A percentile compares a stretch with the other conserved stretches of the same genome.
Evolutionary conservation across 2,888 invertebrate genomes (phyloP).

Genomic region (Synergus umbraculus): DNA sequence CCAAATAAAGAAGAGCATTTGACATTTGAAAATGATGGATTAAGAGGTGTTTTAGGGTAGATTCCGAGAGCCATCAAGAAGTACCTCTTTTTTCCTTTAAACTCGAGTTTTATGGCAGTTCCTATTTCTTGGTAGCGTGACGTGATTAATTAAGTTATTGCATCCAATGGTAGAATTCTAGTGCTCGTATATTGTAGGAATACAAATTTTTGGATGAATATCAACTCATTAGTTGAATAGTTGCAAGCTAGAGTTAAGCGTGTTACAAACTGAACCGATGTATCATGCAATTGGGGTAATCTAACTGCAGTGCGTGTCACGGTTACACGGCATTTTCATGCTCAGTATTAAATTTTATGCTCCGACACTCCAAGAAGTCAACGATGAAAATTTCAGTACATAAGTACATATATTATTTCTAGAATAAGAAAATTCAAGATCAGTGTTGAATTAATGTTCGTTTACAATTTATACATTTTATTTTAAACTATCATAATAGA

Average conservation of each 20-base stretch:
- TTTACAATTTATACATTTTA: not conserved
- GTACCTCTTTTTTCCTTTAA: not conserved
- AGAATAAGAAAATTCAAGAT: not conserved
- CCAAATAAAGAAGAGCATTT: constrained; percentile 10
- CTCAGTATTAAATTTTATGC: not conserved
- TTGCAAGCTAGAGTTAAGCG: not conserved
- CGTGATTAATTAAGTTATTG: not conserved
- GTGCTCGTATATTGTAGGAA: not conserved
- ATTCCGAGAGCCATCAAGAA: not conserved
- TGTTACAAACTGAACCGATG: not conserved
- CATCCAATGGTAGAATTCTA: not conserved
- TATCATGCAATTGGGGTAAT: constrained; percentile 7
- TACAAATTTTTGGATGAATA: not conserved
- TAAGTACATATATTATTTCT: not conserved
- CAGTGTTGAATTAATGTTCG: not conserved
- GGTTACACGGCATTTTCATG: not conserved
- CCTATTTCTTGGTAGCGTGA: not conserved
- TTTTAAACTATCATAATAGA: too few species aligned
- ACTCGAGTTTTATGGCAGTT: not conserved
- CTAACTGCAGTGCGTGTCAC: not conserved
- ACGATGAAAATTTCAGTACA: not conserved
- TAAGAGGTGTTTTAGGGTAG: not conserved
- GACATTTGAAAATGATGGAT: not conserved
- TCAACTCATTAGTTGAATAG: not conserved
- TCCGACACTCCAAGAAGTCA: not conserved